Evolutionary conservation across 1,140 invertebrate genomes (phyloP).

Genomic region (Tetramorium parvispinum): DNA sequence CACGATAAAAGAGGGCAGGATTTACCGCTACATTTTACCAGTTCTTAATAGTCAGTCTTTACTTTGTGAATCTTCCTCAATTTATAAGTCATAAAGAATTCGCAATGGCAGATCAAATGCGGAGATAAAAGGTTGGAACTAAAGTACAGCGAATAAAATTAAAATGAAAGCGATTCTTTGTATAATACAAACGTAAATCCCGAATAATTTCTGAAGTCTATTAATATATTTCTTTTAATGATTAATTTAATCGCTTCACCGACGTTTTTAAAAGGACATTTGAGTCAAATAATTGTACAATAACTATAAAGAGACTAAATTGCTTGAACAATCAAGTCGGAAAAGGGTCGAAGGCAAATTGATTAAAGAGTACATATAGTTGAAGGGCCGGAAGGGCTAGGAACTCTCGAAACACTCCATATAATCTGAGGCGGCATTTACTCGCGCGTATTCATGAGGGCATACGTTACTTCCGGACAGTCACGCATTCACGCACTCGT

Average conservation of each 20-base stretch:
- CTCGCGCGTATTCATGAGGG: not conserved
- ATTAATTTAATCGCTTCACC: not conserved
- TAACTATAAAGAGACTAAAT: not conserved
- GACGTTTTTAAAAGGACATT: not conserved
- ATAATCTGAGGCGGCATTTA: not conserved
- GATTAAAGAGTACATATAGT: not conserved
- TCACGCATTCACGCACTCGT: slow-evolving; percentile 7
- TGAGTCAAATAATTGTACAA: not conserved
- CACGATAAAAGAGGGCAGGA: slow-evolving; percentile 14
- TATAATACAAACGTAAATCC: not conserved
- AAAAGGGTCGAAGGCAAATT: not conserved
- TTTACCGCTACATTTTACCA: slow-evolving; percentile 34
- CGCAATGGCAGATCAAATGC: not conserved
- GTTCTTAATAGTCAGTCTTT: slow-evolving; percentile 36
- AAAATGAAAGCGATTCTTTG: not conserved
- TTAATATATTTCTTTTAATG: not conserved
- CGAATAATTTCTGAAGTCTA: not conserved
- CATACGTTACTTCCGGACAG: not conserved
- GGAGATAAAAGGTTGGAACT: not conserved
- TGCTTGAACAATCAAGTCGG: not conserved
- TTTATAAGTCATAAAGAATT: slow-evolving; percentile 41
- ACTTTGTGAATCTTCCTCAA: slow-evolving; percentile 17
- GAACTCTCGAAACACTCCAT: not conserved
- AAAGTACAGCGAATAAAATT: slow-evolving; percentile 21
- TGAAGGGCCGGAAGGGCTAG: not conserved